These are phyloP conservation scores for Lates japonicus DNA, from an alignment of 2,797 vertebrate genomes.

Conservation along the genomic window DNA sequence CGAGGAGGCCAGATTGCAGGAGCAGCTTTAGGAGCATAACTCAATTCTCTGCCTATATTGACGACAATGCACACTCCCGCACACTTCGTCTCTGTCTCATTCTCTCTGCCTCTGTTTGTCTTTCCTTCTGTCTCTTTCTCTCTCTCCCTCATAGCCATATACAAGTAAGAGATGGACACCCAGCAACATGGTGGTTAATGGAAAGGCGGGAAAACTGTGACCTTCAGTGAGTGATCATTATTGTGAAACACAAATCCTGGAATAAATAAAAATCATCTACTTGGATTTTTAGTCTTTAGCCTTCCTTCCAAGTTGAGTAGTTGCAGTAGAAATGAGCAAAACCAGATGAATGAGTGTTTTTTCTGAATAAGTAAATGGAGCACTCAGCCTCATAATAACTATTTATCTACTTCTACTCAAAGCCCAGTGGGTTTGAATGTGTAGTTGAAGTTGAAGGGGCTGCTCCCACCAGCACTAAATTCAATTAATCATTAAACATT, in stretches of 20 bases:
- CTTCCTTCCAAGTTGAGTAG: neutral
- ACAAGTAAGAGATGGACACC: conserved; percentile 16
- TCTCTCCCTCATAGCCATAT: neutral
- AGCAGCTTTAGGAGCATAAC: conserved; percentile 64
- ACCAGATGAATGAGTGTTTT: too few species aligned
- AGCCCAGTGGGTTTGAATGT: too few species aligned
- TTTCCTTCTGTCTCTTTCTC: conserved; percentile 21
- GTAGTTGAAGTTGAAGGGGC: too few species aligned
- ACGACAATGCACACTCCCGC: conserved; percentile 28
- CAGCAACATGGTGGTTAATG: neutral
- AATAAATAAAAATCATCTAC: conserved; percentile 8
- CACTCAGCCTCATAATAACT: too few species aligned
- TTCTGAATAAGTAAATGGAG: too few species aligned
- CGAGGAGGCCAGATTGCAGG: conserved; percentile 61
- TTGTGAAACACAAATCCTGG: conserved; percentile 12
- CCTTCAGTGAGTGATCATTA: neutral
- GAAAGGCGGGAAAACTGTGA: conserved; percentile 8
- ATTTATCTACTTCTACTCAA: too few species aligned
- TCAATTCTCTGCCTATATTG: conserved; percentile 55
- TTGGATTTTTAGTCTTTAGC: neutral
- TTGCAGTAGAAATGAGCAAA: too few species aligned
- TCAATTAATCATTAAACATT: too few species aligned
- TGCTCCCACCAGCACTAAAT: too few species aligned
- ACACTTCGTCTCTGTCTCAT: conserved; percentile 43
- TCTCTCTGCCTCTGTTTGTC: conserved; percentile 28